Evolutionary conservation across 2,797 vertebrate species (phyloP).

Genomic region (Lagorchestes hirsutus): DNA sequence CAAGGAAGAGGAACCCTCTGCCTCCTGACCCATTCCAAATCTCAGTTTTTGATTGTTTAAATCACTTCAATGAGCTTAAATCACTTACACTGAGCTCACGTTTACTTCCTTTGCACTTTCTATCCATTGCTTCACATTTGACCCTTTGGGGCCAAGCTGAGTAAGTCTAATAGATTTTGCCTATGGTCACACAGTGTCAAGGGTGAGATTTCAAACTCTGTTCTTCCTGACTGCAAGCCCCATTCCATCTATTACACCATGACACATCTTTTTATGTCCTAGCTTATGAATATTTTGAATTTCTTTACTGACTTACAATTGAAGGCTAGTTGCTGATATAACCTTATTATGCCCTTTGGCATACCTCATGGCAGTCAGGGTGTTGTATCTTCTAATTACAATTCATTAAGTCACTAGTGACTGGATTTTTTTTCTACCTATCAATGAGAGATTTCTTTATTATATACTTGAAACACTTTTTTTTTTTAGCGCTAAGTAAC

Average conservation of each 20-base stretch:
- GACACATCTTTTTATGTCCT: conserved; percentile 22
- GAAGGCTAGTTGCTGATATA: background rate
- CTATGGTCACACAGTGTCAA: background rate
- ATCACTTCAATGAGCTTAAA: background rate
- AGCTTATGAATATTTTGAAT: background rate
- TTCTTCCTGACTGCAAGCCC: background rate
- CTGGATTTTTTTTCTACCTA: conserved; percentile 23
- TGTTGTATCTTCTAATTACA: background rate
- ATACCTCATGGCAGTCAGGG: background rate
- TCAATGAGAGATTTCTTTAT: conserved; percentile 59
- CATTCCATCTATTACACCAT: background rate
- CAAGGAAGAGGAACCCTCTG: background rate
- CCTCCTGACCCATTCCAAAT: background rate
- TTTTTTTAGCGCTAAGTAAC: conserved; percentile 57
- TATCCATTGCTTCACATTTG: background rate
- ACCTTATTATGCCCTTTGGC: background rate
- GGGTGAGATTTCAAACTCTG: background rate
- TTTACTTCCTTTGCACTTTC: background rate
- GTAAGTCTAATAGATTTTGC: background rate
- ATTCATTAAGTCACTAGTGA: conserved; percentile 33
- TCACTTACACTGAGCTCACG: background rate
- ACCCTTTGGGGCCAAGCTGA: background rate
- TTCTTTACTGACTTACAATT: background rate
- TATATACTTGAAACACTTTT: conserved; percentile 46
- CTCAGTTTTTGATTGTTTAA: background rate